Evolutionary conservation across 2,888 invertebrate species (phyloP).

Genomic region (Trissolcus japonicus): DNA sequence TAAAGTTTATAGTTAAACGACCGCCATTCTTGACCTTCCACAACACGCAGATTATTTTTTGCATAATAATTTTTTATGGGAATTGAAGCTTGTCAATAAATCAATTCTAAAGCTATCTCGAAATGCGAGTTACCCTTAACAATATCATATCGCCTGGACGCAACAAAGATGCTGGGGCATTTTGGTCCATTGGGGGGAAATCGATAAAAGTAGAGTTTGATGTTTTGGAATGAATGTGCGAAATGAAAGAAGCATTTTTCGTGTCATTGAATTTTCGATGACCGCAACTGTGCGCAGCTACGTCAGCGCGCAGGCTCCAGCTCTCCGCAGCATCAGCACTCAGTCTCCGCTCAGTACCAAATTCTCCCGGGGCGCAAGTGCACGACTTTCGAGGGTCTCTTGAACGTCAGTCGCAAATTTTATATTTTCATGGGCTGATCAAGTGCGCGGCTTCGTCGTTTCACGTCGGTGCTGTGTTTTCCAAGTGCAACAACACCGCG

Average conservation of each 20-base stretch:
- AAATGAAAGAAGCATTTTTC: slow-evolving; percentile 27
- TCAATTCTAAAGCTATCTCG: no score
- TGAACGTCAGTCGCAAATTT: slow-evolving; percentile 18
- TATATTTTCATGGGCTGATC: slow-evolving; percentile 45
- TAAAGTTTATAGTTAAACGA: no score
- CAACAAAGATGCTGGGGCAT: no score
- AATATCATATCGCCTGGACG: no score
- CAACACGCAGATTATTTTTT: no score
- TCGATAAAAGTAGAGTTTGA: slow-evolving; percentile 10
- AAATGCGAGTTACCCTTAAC: no score
- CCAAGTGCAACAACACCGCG: slow-evolving; percentile 1
- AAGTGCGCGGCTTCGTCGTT: slow-evolving; percentile 17
- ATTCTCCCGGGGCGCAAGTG: slow-evolving; percentile 47
- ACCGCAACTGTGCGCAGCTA: slow-evolving; percentile 38
- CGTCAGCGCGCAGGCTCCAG: slow-evolving; percentile 52
- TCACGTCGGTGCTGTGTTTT: slow-evolving; percentile 28
- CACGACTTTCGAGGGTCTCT: slow-evolving; percentile 31
- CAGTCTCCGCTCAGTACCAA: slow-evolving; percentile 56
- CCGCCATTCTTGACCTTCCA: no score
- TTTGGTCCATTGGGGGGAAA: not conserved
- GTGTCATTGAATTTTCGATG: slow-evolving; percentile 41
- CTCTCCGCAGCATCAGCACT: slow-evolving; percentile 55
- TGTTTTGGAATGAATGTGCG: slow-evolving; percentile 10
- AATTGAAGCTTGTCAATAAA: no score
- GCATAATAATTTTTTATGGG: no score